phyloP scores from a whole-genome alignment of 2,113 vertebrate genomes.

The Rhinolophus ferrumequinum region DNA sequence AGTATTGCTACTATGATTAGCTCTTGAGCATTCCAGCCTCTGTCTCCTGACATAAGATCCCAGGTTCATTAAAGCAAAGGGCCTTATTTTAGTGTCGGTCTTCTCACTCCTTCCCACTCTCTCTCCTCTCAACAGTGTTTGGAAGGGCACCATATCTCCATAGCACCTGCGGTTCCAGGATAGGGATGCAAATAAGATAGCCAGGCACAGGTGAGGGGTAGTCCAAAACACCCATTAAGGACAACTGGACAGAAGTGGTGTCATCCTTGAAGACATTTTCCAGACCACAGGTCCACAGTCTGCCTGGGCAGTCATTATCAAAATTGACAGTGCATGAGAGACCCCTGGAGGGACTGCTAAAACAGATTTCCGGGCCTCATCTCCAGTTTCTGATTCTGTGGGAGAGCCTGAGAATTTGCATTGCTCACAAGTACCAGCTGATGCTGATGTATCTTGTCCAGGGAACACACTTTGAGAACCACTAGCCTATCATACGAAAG shows the following conservation, averaged over 20 bases:
- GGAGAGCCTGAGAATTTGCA: not conserved
- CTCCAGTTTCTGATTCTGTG: not conserved
- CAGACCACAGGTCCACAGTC: not conserved
- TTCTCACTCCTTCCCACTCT: not conserved
- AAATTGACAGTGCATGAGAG: not conserved
- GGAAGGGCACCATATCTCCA: not conserved
- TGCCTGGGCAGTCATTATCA: not conserved
- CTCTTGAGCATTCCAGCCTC: not conserved
- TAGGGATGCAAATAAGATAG: not conserved
- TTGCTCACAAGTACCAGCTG: not conserved
- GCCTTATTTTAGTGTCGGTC: not conserved
- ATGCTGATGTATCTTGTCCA: not conserved
- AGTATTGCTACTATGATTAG: too few species aligned
- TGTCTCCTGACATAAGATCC: not conserved
- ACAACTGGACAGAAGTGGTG: not conserved
- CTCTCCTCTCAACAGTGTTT: not conserved
- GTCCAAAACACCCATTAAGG: not conserved
- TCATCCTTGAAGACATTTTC: not conserved
- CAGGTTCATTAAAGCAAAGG: slow-evolving; percentile 59
- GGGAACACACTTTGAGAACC: not conserved
- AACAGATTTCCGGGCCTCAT: not conserved
- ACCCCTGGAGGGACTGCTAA: not conserved
- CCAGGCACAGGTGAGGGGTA: not conserved
- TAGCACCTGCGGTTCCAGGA: not conserved
- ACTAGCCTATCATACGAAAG: not conserved